phyloP scores from a whole-genome alignment of 2,888 invertebrate genomes.

The Rhaphigaster nebulosa region DNA sequence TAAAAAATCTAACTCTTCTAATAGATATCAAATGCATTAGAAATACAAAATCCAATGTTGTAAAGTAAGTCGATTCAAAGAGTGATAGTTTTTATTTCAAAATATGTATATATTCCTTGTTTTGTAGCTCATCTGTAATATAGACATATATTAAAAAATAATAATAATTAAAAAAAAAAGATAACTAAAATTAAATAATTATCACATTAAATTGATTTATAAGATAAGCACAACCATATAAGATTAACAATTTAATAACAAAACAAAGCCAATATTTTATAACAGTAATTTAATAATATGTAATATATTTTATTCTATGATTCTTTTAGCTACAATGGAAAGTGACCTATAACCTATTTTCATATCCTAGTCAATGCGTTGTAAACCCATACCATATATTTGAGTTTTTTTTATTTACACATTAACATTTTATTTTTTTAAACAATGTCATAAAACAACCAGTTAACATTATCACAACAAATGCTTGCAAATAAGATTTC shows the following conservation, averaged over 20 bases:
- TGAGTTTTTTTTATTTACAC: slow-evolving; percentile 56
- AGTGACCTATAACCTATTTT: slow-evolving; percentile 60
- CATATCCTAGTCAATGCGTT: slow-evolving; percentile 55
- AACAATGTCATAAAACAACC: slow-evolving; percentile 56
- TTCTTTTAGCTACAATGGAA: slow-evolving; percentile 57
- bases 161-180: slow-evolving; percentile 58
- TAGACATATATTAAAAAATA: slow-evolving; percentile 52
- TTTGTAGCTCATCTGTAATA: slow-evolving; percentile 63
- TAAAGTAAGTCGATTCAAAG: slow-evolving; percentile 63
- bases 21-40: slow-evolving; percentile 64
- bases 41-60: slow-evolving; percentile 63
- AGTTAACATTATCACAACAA: slow-evolving; percentile 60
- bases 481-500: slow-evolving; percentile 57
- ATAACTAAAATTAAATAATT: slow-evolving; percentile 59
- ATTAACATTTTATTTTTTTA: slow-evolving; percentile 52
- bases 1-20: slow-evolving; percentile 64
- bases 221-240: slow-evolving; percentile 64
- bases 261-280: slow-evolving; percentile 60
- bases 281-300: slow-evolving; percentile 61
- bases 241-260: slow-evolving; percentile 57
- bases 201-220: slow-evolving; percentile 63
- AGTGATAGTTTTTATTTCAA: slow-evolving; percentile 60
- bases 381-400: slow-evolving; percentile 57
- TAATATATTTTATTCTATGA: slow-evolving; percentile 62
- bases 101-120: slow-evolving; percentile 58